Evolutionary conservation across 2,888 invertebrate genomes (phyloP).

Genomic region (Diadromus collaris): DNA sequence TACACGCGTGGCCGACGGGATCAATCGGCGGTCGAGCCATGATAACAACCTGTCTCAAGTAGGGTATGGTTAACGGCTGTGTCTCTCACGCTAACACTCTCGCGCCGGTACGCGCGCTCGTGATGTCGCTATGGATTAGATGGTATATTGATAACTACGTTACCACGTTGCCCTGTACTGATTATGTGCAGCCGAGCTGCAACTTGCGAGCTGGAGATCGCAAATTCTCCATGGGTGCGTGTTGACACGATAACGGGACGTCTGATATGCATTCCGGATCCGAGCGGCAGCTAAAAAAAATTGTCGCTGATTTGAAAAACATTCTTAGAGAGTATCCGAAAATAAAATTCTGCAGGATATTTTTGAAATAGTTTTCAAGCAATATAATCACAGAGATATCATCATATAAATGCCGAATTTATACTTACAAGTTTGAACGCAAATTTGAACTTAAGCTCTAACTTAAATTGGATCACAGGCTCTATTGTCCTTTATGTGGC

Average conservation of each 20-base stretch:
- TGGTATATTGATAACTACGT: constrained; percentile 39
- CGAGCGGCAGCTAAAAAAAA: background rate
- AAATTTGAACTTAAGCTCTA: no score
- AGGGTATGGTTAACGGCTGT: constrained; percentile 3
- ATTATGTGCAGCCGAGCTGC: constrained; percentile 9
- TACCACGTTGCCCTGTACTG: constrained; percentile 24
- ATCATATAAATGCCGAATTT: no score
- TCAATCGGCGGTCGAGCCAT: constrained; percentile 46
- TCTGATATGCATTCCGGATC: background rate
- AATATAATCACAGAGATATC: no score
- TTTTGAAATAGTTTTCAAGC: no score
- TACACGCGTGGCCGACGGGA: constrained; percentile 39
- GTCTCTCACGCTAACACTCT: constrained; percentile 13
- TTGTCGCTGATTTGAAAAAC: background rate
- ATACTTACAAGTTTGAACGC: no score
- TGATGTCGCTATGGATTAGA: constrained; percentile 41
- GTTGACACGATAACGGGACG: background rate
- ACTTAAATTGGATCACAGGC: no score
- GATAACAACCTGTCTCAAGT: constrained; percentile 47
- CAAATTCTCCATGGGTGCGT: constrained; percentile 17
- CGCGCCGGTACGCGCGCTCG: constrained; percentile 22
- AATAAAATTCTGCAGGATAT: no score
- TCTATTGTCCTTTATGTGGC: background rate
- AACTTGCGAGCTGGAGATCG: background rate
- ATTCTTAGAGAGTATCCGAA: no score